Evolutionary conservation across 2,113 vertebrate species (phyloP), one percentile per base, ranked within the genome.

Genomic region (Hypomesus transpacificus): DNA sequence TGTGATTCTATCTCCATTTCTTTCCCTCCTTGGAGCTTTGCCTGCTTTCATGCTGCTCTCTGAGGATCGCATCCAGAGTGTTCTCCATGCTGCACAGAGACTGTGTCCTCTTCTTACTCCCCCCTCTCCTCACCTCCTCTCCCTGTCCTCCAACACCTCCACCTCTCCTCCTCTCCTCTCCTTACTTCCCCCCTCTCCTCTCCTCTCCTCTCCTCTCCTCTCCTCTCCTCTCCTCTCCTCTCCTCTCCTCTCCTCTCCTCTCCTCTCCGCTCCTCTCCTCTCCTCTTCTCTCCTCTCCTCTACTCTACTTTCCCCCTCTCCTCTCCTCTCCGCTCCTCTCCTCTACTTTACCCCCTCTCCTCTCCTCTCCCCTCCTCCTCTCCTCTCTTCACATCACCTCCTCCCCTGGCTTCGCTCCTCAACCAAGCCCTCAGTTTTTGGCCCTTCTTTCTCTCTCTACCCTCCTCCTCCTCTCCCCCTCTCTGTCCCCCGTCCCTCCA

Each of bases 1-100:
- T 69, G 65, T 75, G 71, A 70, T 80, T 72, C 72, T 68, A 56
- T 51, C 28, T 66, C 57, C 14, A 60, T 57, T 67, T 50, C 69
- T 68, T 52, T 3, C n/a, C 60, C 54, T 83, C 80, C 76, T 72
- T 51, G 18, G 71, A 61, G 75, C 73, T 69, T 78, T 80, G 62
- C 71, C 66, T 80, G 60, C 11, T 59, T 77, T 78, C 65, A 66
- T 71, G n/a, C 51, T n/a, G 26, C 22, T n/a, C 59, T 61, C 24
- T 16, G 13, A 16, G 59, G 11, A 61, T 39, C 18, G 3, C 31
- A n/a, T 64, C 61, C 18, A 31, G 9, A 18, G 14, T 64, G 14
- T 20, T 64, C 28, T 39, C n/a, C 54, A 17, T 56, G 14, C 53
- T 34, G 31, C 61, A 18, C 31, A 31, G 16, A 18, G n/a, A 4